phyloP scores from a whole-genome alignment of 1,140 invertebrate genomes.

The Oedothorax gibbosus region DNA sequence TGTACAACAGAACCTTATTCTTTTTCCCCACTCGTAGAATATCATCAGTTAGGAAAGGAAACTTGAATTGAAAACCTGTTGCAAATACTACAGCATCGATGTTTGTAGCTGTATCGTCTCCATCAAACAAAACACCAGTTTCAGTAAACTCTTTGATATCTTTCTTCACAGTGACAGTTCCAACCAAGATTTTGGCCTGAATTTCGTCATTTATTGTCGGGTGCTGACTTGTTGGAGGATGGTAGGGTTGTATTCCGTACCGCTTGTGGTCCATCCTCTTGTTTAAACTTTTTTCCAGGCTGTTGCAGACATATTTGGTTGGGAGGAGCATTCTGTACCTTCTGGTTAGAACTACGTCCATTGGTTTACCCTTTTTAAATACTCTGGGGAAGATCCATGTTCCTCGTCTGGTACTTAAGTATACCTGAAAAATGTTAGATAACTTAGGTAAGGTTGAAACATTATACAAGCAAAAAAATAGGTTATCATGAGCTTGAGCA shows the following conservation, averaged over 20 bases:
- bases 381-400: conserved; percentile 70
- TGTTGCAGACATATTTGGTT: conserved; percentile 1
- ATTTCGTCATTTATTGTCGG: conserved; percentile 73
- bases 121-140: conserved; percentile 67
- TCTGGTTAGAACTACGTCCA: conserved; percentile 62
- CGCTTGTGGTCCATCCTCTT: conserved; percentile 70
- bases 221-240: conserved; percentile 70
- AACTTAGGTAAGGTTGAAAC: no score
- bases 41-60: conserved; percentile 67
- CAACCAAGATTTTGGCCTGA: conserved; percentile 70
- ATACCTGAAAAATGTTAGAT: conserved; percentile 66
- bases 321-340: conserved; percentile 14
- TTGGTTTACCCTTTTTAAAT: conserved; percentile 66
- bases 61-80: conserved; percentile 69
- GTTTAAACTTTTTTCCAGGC: conserved; percentile 24
- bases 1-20: conserved; percentile 69
- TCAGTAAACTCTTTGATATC: conserved; percentile 67
- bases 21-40: conserved; percentile 61
- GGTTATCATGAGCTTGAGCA: no score
- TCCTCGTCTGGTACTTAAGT: conserved; percentile 71
- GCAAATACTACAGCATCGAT: conserved; percentile 68
- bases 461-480: no score
- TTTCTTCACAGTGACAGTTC: conserved; percentile 68
- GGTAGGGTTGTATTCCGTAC: conserved; percentile 70
- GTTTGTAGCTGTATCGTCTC: conserved; percentile 59